Evolutionary conservation across 1,140 invertebrate species (phyloP).

Genomic region (Psilanteris sp.): DNA sequence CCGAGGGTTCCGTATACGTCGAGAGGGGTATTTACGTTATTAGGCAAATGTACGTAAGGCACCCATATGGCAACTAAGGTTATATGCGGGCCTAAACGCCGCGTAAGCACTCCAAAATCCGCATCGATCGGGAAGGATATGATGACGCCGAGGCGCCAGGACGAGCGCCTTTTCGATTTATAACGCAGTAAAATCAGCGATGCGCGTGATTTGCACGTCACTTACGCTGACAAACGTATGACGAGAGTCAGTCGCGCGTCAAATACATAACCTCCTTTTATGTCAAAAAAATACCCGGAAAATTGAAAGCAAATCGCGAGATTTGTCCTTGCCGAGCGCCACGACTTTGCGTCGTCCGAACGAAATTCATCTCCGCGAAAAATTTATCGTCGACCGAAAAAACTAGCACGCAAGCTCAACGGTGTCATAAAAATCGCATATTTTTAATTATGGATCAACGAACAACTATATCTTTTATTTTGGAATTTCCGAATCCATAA

Average conservation of each 20-base stretch:
- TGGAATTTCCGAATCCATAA: too few species aligned
- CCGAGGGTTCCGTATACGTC: conserved; percentile 39
- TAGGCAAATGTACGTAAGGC: conserved; percentile 71
- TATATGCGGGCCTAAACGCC: conserved; percentile 74
- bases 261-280: conserved; percentile 47
- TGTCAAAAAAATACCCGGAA: conserved; percentile 28
- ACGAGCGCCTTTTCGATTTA: conserved; percentile 72
- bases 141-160: conserved; percentile 70
- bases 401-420: too few species aligned
- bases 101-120: conserved; percentile 74
- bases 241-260: conserved; percentile 15
- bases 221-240: conserved; percentile 50
- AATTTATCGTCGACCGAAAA: too few species aligned
- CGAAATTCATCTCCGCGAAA: too few species aligned
- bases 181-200: conserved; percentile 73
- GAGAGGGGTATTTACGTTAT: conserved; percentile 72
- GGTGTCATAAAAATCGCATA: too few species aligned
- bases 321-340: conserved; percentile 2
- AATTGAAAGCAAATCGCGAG: conserved; percentile 40
- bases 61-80: conserved; percentile 61
- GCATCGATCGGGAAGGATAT: conserved; percentile 70
- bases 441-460: too few species aligned
- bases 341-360: too few species aligned
- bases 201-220: conserved; percentile 70
- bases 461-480: too few species aligned